Evolutionary conservation across 1,140 invertebrate species (phyloP).

Genomic region (Plutomurus gul): DNA sequence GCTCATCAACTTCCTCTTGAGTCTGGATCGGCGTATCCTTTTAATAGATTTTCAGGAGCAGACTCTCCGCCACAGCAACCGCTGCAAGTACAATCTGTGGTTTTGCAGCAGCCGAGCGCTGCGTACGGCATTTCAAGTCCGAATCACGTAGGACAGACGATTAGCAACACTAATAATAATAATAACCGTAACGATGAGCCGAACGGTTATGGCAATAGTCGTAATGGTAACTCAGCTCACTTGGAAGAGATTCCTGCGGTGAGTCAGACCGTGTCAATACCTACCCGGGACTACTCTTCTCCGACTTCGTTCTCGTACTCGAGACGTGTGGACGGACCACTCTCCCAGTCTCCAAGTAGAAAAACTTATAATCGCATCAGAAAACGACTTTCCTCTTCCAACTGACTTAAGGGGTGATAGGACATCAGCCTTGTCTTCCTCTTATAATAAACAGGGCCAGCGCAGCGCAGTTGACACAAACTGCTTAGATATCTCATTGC

Average conservation of each 20-base stretch:
- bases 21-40: not conserved
- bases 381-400: not conserved
- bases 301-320: not conserved
- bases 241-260: slow-evolving; percentile 1
- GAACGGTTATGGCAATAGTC: slow-evolving; percentile 25
- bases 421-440: not conserved
- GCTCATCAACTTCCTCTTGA: not conserved
- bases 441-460: not conserved
- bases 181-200: slow-evolving; percentile 35
- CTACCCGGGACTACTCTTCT: not conserved
- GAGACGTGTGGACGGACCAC: not conserved
- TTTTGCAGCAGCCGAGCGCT: not conserved
- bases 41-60: too few relatives aligned
- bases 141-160: not conserved
- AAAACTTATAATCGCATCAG: not conserved
- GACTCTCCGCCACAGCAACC: not conserved
- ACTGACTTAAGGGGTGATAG: too few relatives aligned
- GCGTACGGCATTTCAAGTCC: not conserved
- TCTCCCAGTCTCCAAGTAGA: not conserved
- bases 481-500: too few relatives aligned
- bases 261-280: slow-evolving; percentile 17
- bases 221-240: slow-evolving; percentile 15
- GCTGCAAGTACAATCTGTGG: not conserved
- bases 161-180: slow-evolving; percentile 16
- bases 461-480: too few relatives aligned